Evolutionary conservation across 35 echinoderm and acorn worm genomes (phyloP).

Genomic region (Heliocidaris erythrogramma): DNA sequence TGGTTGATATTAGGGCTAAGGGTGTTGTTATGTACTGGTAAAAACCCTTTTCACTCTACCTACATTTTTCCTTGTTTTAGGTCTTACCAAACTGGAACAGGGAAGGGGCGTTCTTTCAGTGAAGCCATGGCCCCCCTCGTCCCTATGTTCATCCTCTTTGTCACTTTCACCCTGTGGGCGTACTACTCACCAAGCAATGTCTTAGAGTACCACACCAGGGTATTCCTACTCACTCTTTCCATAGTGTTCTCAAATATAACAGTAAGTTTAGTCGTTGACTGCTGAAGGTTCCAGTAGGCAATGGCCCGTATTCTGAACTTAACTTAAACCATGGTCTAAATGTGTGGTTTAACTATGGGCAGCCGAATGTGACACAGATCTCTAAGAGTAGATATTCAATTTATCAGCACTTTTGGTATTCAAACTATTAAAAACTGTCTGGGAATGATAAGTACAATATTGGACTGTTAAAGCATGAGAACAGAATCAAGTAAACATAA

Average conservation of each 20-base stretch:
- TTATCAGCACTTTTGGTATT: too few relatives aligned
- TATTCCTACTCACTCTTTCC: slow-evolving; percentile 65
- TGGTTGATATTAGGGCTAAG: too few relatives aligned
- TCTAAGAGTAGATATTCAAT: too few relatives aligned
- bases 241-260: slow-evolving; percentile 38
- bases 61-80: slow-evolving; percentile 33
- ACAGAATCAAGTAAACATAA: too few relatives aligned
- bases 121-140: slow-evolving; percentile 66
- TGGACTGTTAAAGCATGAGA: too few relatives aligned
- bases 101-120: slow-evolving; percentile 75
- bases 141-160: slow-evolving; percentile 60
- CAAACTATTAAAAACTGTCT: too few relatives aligned
- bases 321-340: too few relatives aligned
- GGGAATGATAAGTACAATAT: too few relatives aligned
- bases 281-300: background rate
- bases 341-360: too few relatives aligned
- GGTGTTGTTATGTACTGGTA: background rate
- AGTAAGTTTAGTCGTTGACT: slow-evolving; percentile 32
- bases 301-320: too few relatives aligned
- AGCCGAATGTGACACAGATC: too few relatives aligned
- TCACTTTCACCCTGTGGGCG: slow-evolving; percentile 65
- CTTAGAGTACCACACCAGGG: slow-evolving; percentile 66
- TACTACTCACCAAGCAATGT: slow-evolving; percentile 68
- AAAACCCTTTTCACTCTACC: background rate
- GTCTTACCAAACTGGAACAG: slow-evolving; percentile 77